These are phyloP conservation scores for Apeira syringaria DNA, from an alignment of 2,888 invertebrate species.

Conservation along the genomic window DNA sequence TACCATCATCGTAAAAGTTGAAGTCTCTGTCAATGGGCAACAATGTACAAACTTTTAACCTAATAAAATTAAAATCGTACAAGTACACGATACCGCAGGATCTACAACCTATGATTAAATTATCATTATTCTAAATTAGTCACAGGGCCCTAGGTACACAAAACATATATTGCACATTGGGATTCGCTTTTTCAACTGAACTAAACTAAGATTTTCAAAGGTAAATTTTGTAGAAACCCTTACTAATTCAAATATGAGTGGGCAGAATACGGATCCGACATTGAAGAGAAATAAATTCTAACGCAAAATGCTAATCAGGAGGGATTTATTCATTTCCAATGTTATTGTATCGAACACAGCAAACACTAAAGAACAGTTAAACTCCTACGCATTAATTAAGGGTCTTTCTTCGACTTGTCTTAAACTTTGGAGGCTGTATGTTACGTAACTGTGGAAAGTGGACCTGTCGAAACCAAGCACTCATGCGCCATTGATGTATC, in stretches of 20 bases:
- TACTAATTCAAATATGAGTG: slow-evolving; percentile 19
- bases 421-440: slow-evolving; percentile 46
- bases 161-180: no score
- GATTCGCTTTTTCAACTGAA: no score
- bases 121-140: no score
- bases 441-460: slow-evolving; percentile 74
- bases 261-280: slow-evolving; percentile 28
- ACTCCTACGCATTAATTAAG: slow-evolving; percentile 66
- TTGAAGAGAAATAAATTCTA: slow-evolving; percentile 27
- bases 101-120: no score
- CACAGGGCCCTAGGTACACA: no score
- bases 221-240: no score
- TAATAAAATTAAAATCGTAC: no score
- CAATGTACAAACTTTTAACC: no score
- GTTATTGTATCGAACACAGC: slow-evolving; percentile 22
- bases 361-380: slow-evolving; percentile 37
- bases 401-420: slow-evolving; percentile 58
- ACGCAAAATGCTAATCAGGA: slow-evolving; percentile 22
- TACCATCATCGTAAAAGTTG: no score
- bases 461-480: slow-evolving; percentile 55
- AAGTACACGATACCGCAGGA: no score
- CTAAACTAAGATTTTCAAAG: no score
- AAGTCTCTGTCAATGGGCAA: no score
- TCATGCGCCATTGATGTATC: slow-evolving; percentile 66
- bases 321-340: slow-evolving; percentile 22